These are phyloP conservation scores for Seladonia tumulorum DNA, from an alignment of 2,888 invertebrate species.

Conservation along the genomic window DNA sequence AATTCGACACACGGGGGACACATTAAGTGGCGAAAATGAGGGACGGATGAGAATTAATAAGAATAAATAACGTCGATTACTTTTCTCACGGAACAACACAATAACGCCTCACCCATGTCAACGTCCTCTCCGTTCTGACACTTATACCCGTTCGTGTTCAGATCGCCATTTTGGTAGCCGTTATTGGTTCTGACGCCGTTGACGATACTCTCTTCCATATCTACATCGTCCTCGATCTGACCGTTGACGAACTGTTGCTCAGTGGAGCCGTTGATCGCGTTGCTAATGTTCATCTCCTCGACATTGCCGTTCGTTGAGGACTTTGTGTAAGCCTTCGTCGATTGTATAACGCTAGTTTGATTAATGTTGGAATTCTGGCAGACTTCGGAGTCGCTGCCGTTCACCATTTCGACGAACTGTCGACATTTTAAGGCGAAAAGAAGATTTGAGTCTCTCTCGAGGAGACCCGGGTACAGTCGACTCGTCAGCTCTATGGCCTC, in stretches of 20 bases:
- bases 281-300: conserved; percentile 86
- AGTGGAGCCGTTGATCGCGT: conserved; percentile 84
- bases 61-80: neutral
- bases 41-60: neutral
- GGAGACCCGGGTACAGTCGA: conserved; percentile 95
- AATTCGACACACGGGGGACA: neutral
- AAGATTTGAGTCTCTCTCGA: conserved; percentile 95
- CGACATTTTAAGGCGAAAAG: conserved; percentile 98
- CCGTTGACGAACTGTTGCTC: conserved; percentile 83
- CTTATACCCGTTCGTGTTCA: conserved; percentile 82
- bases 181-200: conserved; percentile 82
- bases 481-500: conserved; percentile 97
- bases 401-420: conserved; percentile 99
- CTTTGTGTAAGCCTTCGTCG: conserved; percentile 87
- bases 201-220: conserved; percentile 86
- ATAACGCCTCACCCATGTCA: conserved; percentile 88
- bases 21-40: neutral
- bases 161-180: conserved; percentile 88
- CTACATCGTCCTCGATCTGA: conserved; percentile 84
- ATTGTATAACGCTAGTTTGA: conserved; percentile 93
- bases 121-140: conserved; percentile 90
- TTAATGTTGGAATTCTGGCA: conserved; percentile 78
- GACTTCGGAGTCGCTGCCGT: conserved; percentile 93
- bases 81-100: neutral
- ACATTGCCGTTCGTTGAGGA: conserved; percentile 80